Base-by-base conservation (phyloP, 2,888 invertebrate genomes). In the Himalopsyche tibetana region DNA sequence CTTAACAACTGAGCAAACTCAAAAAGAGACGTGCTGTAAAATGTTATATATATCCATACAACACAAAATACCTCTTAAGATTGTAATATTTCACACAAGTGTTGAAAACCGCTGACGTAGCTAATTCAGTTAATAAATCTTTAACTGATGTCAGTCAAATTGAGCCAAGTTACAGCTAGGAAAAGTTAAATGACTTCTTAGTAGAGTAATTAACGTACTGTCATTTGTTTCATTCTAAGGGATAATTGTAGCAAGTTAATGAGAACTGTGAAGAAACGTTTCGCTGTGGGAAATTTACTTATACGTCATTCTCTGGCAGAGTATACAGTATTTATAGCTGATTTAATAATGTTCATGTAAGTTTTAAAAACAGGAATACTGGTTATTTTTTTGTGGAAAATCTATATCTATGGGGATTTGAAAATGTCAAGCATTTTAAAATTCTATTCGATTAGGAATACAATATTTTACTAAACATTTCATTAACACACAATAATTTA, bases 161-260 rank as follows among this genome's bases (percentile, higher is more conserved):
- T 63, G 63, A 63, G 63, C 63, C 63, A 28, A 63, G 63, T 63
- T 63, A 63, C 63, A 63, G 63, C 63, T 11, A 63, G 19, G 63
- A 63, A 63, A 63, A 63, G 63, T 63, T 63, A 63, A 63, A 63
- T 63, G 63, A 63, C 19, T 63, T 63, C 63, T 63, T 63, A 63
- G 63, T 63, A 19, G 19, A 63, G 63, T 63, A 63, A 63, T 63
- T 63, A 63, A 63, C 63, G 63, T 63, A 63, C 45, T 36, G 74
- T 40, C 84, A 55, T 83, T 45, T 80, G 86, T 74, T 80, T 85
- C 85, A 86, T 86, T 84, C 81, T 74, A 79, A 40, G 81, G 28
- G 80, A 84, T 88, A 88, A 87, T 88, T 87, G 88, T 86, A 74
- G 86, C 87, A 86, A 88, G 87, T 85, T 88, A 87, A 81, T 86